Conservation (phyloP, 2,797 vertebrate species). For the Phrynocephalus guinanensis region DNA sequence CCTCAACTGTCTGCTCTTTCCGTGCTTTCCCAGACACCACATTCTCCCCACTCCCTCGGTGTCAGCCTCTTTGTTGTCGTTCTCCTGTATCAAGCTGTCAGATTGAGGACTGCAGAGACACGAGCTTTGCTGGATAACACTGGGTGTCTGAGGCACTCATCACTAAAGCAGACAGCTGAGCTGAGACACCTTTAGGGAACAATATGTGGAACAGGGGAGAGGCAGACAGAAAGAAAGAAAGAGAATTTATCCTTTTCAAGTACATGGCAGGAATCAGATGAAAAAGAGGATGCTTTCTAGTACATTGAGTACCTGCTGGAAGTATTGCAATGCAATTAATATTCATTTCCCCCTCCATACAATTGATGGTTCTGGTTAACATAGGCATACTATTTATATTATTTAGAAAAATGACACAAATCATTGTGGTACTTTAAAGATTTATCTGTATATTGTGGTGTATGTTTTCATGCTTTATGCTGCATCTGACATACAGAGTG, state of each 20-base stretch:
- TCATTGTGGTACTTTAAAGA: neutral
- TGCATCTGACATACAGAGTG: neutral
- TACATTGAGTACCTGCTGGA: neutral
- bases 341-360: neutral
- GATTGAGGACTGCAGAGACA: slow-evolving; percentile 38
- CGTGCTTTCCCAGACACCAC: slow-evolving; percentile 59
- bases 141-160: slow-evolving; percentile 40
- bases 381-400: neutral
- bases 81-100: slow-evolving; percentile 60
- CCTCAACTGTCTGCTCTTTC: slow-evolving; percentile 8
- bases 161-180: slow-evolving; percentile 47
- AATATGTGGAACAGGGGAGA: slow-evolving; percentile 46
- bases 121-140: slow-evolving; percentile 56
- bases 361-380: neutral
- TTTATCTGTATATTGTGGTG: neutral
- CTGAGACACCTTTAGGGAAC: slow-evolving; percentile 56
- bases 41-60: slow-evolving; percentile 47
- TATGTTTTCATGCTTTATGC: neutral
- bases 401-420: neutral
- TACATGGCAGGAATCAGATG: neutral
- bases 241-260: slow-evolving; percentile 39
- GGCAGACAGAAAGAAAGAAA: slow-evolving; percentile 22
- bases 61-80: slow-evolving; percentile 44
- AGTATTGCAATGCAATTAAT: neutral
- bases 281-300: slow-evolving; percentile 33